A percentile compares a stretch with the other conserved stretches of the same genome.
Conservation (phyloP, 2,113 vertebrate genomes). For the Donacobius atricapilla region DNA sequence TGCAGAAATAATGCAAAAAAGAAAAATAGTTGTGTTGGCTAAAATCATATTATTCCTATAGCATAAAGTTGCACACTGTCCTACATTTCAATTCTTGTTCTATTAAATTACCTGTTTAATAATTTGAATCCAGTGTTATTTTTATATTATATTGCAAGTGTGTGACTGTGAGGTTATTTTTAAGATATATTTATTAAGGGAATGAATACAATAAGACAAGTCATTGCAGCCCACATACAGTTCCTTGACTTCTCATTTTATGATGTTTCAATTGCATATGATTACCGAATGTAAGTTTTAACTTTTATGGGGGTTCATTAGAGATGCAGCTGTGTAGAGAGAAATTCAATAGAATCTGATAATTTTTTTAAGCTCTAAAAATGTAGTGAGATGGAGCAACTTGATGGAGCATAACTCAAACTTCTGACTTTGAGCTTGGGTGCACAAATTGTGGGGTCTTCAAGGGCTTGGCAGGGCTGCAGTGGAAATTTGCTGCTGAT, state of each 20-base stretch:
- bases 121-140: constrained; percentile 65
- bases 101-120: constrained; percentile 62
- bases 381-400: constrained; percentile 14
- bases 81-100: constrained; percentile 44
- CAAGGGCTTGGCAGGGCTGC: not conserved
- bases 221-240: constrained; percentile 59
- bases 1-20: constrained; percentile 33
- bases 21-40: constrained; percentile 45
- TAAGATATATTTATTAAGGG: constrained; percentile 71
- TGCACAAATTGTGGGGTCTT: not conserved
- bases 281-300: constrained; percentile 56
- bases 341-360: constrained; percentile 34
- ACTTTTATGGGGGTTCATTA: constrained; percentile 58
- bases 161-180: constrained; percentile 65
- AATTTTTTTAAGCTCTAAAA: constrained; percentile 12
- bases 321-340: constrained; percentile 44
- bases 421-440: not conserved
- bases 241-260: constrained; percentile 64
- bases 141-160: constrained; percentile 57
- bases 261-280: constrained; percentile 60
- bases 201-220: constrained; percentile 66
- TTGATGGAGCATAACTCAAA: not conserved
- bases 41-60: constrained; percentile 27
- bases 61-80: constrained; percentile 39
- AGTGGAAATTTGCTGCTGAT: not conserved